A percentile compares a stretch with the other conserved stretches of the same genome.
These are phyloP conservation scores for Anthoscopus minutus DNA, from an alignment of 2,113 vertebrate species.

Conservation along the genomic window DNA sequence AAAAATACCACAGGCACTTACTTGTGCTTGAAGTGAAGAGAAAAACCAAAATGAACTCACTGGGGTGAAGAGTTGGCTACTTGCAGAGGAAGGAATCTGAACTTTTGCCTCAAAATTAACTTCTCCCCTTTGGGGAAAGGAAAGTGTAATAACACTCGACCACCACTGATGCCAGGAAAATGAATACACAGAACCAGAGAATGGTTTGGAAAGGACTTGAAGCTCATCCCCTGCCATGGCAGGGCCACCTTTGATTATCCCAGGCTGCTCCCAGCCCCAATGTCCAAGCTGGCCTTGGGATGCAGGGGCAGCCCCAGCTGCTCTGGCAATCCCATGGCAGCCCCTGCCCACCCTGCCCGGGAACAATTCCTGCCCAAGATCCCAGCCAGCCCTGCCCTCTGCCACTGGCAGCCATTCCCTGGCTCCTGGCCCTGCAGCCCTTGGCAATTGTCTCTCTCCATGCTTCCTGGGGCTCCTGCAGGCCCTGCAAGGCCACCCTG, in stretches of 20 bases:
- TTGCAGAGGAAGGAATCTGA: background rate
- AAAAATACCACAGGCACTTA: background rate
- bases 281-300: background rate
- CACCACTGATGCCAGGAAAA: background rate
- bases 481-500: background rate
- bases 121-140: background rate
- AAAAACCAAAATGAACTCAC: background rate
- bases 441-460: background rate
- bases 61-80: background rate
- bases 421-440: background rate
- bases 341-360: background rate
- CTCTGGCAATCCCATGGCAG: background rate
- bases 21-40: background rate
- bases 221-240: background rate
- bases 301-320: background rate
- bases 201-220: background rate
- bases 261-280: background rate
- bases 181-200: rapidly evolving
- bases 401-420: background rate
- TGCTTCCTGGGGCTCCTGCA: background rate
- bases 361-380: background rate
- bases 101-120: background rate
- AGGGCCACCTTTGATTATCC: background rate
- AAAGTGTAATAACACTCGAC: background rate
- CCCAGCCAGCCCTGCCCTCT: too few species aligned